Percentiles rank a stretch among this genome's conserved stretches.
Conservation (phyloP, 2,888 invertebrate genomes). For the Diploptera punctata region DNA sequence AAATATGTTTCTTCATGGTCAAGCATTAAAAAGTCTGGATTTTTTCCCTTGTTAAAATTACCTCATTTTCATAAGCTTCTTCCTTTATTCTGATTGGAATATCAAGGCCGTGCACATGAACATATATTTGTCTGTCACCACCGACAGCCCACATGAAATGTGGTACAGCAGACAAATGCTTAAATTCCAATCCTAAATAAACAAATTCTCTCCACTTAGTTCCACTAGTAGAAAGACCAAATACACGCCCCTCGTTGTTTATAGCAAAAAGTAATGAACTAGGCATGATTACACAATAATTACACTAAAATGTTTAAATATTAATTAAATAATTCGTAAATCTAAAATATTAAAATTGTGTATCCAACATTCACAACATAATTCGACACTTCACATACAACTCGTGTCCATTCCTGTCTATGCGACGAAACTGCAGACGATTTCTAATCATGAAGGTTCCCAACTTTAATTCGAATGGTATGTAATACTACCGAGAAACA, state of each 20-base stretch:
- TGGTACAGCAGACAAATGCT: slow-evolving; percentile 83
- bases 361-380: no score
- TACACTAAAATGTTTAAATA: no score
- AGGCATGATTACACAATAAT: slow-evolving; percentile 67
- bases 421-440: no score
- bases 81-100: slow-evolving; percentile 90
- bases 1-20: not conserved
- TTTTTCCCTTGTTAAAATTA: no score
- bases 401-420: no score
- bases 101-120: slow-evolving; percentile 88
- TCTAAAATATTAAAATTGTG: no score
- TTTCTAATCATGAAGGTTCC: no score
- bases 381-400: no score
- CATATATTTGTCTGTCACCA: slow-evolving; percentile 90
- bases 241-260: slow-evolving; percentile 88
- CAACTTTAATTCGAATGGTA: no score
- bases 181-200: slow-evolving; percentile 87
- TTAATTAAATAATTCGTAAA: no score
- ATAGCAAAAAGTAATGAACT: slow-evolving; percentile 81
- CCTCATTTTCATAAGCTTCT: slow-evolving; percentile 92
- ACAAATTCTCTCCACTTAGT: slow-evolving; percentile 87
- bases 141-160: slow-evolving; percentile 93
- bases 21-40: no score
- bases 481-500: no score
- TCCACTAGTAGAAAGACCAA: slow-evolving; percentile 80